phyloP scores from a whole-genome alignment of 2,113 vertebrate genomes.

The Callopanchax toddi region DNA sequence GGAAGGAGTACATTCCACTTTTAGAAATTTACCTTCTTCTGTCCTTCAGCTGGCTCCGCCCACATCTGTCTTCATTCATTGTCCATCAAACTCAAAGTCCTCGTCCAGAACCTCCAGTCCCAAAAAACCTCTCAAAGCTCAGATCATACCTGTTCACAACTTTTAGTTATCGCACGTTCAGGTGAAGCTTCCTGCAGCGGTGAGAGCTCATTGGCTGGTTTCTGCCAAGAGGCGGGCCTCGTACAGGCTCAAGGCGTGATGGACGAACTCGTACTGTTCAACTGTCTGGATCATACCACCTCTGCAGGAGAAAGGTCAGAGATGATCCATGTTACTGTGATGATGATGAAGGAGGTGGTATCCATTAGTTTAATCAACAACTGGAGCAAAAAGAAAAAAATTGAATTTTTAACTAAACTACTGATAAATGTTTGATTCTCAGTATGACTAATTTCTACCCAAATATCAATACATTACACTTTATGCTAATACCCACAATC shows the following conservation, averaged over 20 bases:
- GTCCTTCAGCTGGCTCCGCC: conserved; percentile 41
- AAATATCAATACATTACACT: no score
- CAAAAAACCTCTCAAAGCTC: not conserved
- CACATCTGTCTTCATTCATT: conserved; percentile 16
- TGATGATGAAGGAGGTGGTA: no score
- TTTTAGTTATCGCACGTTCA: conserved; percentile 4
- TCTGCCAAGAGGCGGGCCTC: conserved; percentile 87
- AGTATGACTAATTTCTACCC: no score
- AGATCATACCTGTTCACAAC: conserved; percentile 7
- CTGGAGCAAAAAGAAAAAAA: no score
- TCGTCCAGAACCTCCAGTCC: not conserved
- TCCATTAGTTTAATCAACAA: no score
- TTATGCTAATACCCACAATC: no score
- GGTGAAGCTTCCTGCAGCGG: conserved; percentile 15
- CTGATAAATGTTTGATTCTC: no score
- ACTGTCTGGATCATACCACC: conserved; percentile 99
- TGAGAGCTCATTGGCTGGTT: conserved; percentile 82
- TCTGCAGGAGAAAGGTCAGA: conserved; percentile 68
- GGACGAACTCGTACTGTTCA: conserved; percentile 97
- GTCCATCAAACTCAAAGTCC: conserved; percentile 18
- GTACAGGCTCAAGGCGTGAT: conserved; percentile 91
- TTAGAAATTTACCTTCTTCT: conserved; percentile 62
- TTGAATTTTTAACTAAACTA: no score
- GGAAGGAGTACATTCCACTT: conserved; percentile 68
- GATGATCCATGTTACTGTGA: no score